Conservation (phyloP, 2,888 invertebrate genomes). For the Philonicus albiceps region DNA sequence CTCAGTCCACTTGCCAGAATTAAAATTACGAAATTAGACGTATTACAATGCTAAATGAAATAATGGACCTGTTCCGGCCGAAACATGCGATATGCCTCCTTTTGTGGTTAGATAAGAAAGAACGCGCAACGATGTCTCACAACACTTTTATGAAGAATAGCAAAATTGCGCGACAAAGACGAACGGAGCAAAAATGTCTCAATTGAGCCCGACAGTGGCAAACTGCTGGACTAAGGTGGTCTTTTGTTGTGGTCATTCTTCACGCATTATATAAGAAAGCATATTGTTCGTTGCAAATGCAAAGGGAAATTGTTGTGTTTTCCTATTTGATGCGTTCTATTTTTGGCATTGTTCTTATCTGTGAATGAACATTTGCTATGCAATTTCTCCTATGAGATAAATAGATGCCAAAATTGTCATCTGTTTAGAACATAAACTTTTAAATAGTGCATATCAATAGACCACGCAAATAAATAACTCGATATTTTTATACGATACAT, state of each 20-base stretch:
- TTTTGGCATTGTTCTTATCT: not conserved
- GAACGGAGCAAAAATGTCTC: not conserved
- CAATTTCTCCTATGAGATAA: not conserved
- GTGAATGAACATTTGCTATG: not conserved
- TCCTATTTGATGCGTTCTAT: not conserved
- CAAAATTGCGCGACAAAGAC: conserved; percentile 4
- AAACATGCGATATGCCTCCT: conserved; percentile 8
- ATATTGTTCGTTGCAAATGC: not conserved
- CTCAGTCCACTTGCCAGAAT: conserved; percentile 37
- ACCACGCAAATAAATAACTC: too few species aligned
- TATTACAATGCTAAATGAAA: conserved; percentile 23
- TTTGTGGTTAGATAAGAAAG: not conserved
- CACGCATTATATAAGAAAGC: not conserved
- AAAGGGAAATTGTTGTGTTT: not conserved
- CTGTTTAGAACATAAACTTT: not conserved
- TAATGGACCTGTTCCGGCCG: conserved; percentile 30
- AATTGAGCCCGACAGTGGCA: not conserved
- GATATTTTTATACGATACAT: too few species aligned
- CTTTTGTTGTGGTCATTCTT: not conserved
- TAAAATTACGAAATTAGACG: conserved; percentile 30
- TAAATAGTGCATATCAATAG: too few species aligned
- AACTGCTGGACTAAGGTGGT: not conserved
- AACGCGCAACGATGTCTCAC: not conserved
- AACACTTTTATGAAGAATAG: not conserved
- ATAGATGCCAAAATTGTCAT: not conserved